These are phyloP conservation scores for Amblyraja radiata DNA, from an alignment of 2,797 vertebrate species.

Conservation along the genomic window DNA sequence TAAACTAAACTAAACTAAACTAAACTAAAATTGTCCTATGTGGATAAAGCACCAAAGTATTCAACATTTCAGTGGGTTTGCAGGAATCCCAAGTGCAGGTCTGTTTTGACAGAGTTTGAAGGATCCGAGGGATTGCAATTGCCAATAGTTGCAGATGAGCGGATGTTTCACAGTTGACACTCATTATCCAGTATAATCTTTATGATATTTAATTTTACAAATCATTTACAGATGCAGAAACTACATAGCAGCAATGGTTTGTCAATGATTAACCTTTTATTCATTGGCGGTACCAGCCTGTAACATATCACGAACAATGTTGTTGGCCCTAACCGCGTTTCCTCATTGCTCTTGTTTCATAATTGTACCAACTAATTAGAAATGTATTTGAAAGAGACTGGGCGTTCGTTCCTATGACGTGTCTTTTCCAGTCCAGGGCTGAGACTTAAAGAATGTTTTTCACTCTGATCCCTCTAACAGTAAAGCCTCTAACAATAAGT, in stretches of 20 bases:
- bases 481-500: not conserved
- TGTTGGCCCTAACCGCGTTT: too few relatives aligned
- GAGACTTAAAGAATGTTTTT: not conserved
- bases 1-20: too few relatives aligned
- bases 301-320: not conserved
- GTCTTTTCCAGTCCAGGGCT: not conserved
- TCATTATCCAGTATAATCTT: not conserved
- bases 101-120: not conserved
- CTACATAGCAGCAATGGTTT: not conserved
- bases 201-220: not conserved
- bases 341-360: not conserved
- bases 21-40: not conserved
- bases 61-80: not conserved
- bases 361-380: not conserved
- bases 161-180: not conserved
- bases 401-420: not conserved
- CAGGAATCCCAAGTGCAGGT: not conserved
- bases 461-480: not conserved
- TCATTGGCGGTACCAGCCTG: not conserved
- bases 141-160: not conserved
- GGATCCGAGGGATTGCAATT: not conserved
- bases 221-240: conserved; percentile 11
- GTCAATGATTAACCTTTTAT: conserved; percentile 25
- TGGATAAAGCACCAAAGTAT: not conserved
- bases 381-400: not conserved